Percentiles rank a stretch among this genome's conserved stretches.
Conservation (phyloP, 2,113 vertebrate genomes). For the Pseudonaja textilis region DNA sequence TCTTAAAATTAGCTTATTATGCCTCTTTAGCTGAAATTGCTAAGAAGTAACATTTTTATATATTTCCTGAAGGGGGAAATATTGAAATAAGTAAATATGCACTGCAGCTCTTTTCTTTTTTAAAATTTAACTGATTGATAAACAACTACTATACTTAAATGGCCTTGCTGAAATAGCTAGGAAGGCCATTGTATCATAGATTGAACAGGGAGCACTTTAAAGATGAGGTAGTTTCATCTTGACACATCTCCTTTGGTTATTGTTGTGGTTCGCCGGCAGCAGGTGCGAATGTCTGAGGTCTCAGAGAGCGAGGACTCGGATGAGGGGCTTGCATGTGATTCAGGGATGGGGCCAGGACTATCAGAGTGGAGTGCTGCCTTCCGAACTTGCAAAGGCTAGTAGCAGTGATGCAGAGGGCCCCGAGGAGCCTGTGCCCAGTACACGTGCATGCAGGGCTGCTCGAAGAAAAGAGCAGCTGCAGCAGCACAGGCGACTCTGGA, state of each 20-base stretch:
- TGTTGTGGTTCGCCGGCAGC: no score
- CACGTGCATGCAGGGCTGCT: no score
- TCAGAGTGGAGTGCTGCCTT: no score
- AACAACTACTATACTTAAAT: neutral
- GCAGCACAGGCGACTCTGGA: no score
- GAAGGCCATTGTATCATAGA: neutral
- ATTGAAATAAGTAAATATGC: neutral
- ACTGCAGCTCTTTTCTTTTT: neutral
- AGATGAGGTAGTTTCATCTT: neutral
- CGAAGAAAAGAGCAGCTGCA: no score
- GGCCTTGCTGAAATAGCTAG: neutral
- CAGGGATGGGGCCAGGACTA: no score
- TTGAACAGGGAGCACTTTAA: neutral
- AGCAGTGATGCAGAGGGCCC: no score
- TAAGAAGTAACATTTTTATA: neutral
- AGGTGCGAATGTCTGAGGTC: no score
- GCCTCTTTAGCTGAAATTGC: neutral
- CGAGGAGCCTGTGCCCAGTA: no score
- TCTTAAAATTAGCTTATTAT: neutral
- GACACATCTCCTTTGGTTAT: neutral
- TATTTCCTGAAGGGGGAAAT: neutral
- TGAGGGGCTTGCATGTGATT: no score
- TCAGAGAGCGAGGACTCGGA: no score
- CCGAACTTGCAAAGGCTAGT: no score
- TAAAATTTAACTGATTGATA: neutral